These are phyloP conservation scores for Glyphotaelius pellucidus DNA, from an alignment of 2,888 invertebrate genomes.

Conservation along the genomic window DNA sequence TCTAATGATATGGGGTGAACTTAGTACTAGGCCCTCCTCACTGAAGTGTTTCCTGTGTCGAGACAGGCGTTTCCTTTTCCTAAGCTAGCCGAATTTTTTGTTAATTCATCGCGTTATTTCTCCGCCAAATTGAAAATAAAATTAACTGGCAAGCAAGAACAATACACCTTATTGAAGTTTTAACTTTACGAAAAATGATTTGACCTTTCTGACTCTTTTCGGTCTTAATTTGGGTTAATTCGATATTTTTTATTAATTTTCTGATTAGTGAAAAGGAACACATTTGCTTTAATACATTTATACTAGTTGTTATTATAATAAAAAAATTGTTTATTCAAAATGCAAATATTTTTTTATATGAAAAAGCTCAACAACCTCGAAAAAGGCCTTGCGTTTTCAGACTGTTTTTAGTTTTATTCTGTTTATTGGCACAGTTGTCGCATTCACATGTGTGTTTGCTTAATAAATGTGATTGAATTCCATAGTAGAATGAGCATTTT, in stretches of 20 bases:
- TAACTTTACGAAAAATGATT: no score
- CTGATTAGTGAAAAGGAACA: no score
- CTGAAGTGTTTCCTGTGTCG: not conserved
- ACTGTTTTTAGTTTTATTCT: not conserved
- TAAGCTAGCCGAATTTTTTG: not conserved
- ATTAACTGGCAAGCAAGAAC: no score
- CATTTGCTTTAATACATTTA: no score
- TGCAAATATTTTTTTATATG: not conserved
- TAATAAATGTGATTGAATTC: conserved; percentile 65
- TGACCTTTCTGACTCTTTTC: no score
- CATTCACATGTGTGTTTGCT: conserved; percentile 57
- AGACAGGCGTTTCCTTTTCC: not conserved
- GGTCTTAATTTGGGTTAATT: no score
- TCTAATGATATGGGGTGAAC: not conserved
- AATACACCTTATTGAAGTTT: no score
- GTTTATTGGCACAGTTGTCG: conserved; percentile 32
- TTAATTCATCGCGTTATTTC: not conserved
- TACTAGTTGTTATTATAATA: no score
- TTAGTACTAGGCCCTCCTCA: not conserved
- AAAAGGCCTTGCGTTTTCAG: not conserved
- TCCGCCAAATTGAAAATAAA: no score
- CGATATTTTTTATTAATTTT: no score
- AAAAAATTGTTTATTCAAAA: not conserved
- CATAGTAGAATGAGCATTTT: conserved; percentile 37
- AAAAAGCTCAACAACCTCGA: not conserved